A percentile compares a stretch with the other conserved stretches of the same genome.
These are phyloP conservation scores for Plemyria rubiginata DNA, from an alignment of 2,888 invertebrate species.

Conservation along the genomic window DNA sequence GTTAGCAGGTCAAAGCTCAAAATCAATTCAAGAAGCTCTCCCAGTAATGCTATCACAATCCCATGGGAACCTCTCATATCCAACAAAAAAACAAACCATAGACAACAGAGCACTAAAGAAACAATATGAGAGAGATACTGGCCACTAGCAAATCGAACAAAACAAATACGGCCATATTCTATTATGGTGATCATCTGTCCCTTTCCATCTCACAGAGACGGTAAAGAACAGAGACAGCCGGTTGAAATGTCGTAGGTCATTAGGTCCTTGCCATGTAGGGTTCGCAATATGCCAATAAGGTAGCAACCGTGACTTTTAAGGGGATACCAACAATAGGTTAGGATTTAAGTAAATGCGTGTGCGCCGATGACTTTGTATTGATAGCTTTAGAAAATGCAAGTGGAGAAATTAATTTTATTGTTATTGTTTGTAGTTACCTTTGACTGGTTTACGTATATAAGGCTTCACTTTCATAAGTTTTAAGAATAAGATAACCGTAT, in stretches of 20 bases:
- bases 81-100: slow-evolving; percentile 38
- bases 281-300: slow-evolving; percentile 84
- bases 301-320: slow-evolving; percentile 76
- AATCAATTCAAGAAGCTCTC: slow-evolving; percentile 27
- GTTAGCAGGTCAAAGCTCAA: neutral
- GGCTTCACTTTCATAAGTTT: neutral
- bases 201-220: slow-evolving; percentile 52
- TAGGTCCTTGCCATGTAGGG: slow-evolving; percentile 81
- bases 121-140: slow-evolving; percentile 70
- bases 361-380: slow-evolving; percentile 72
- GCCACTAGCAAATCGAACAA: slow-evolving; percentile 79
- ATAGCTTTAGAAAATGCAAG: slow-evolving; percentile 56
- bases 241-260: slow-evolving; percentile 85
- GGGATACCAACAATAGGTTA: slow-evolving; percentile 76
- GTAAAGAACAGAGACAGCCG: slow-evolving; percentile 65
- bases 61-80: slow-evolving; percentile 39
- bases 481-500: neutral
- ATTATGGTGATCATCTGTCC: slow-evolving; percentile 72
- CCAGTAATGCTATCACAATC: slow-evolving; percentile 29
- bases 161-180: slow-evolving; percentile 78
- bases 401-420: slow-evolving; percentile 55
- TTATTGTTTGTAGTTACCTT: slow-evolving; percentile 7
- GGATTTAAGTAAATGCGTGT: slow-evolving; percentile 46
- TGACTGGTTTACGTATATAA: neutral
- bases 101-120: slow-evolving; percentile 43